phyloP scores from a whole-genome alignment of 2,888 invertebrate genomes.

The Eilema depressum region DNA sequence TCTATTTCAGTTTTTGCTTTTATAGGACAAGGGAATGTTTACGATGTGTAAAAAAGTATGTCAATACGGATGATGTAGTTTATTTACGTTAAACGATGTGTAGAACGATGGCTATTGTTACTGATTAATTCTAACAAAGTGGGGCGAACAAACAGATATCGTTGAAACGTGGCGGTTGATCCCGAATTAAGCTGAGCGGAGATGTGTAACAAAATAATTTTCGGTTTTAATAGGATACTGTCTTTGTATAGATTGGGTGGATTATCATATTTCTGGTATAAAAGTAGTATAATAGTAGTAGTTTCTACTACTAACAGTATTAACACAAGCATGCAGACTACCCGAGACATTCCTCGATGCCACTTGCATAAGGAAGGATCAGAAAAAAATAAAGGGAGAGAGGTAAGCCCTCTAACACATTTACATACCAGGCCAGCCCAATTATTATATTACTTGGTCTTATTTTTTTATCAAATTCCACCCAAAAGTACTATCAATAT shows the following conservation, averaged over 20 bases:
- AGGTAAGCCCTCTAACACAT: neutral
- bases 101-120: conserved; percentile 2
- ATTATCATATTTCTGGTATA: too few relatives aligned
- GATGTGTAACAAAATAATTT: neutral
- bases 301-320: too few relatives aligned
- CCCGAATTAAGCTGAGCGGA: neutral
- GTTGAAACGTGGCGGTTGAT: neutral
- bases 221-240: too few relatives aligned
- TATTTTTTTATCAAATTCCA: neutral
- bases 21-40: neutral
- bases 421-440: neutral
- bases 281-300: too few relatives aligned
- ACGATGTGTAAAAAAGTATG: conserved; percentile 11
- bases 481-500: neutral
- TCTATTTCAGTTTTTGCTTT: conserved; percentile 24
- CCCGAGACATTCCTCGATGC: too few relatives aligned
- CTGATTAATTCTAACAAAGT: conserved; percentile 17
- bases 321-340: too few relatives aligned
- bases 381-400: too few relatives aligned
- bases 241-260: too few relatives aligned
- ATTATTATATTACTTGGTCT: neutral
- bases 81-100: conserved; percentile 5
- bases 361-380: too few relatives aligned
- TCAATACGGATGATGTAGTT: conserved; percentile 3
- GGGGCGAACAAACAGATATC: conserved; percentile 8